Evolutionary conservation across 2,888 invertebrate genomes (phyloP), one percentile per base, ranked within the genome.

Genomic region (Neocrepidodera transversa): DNA sequence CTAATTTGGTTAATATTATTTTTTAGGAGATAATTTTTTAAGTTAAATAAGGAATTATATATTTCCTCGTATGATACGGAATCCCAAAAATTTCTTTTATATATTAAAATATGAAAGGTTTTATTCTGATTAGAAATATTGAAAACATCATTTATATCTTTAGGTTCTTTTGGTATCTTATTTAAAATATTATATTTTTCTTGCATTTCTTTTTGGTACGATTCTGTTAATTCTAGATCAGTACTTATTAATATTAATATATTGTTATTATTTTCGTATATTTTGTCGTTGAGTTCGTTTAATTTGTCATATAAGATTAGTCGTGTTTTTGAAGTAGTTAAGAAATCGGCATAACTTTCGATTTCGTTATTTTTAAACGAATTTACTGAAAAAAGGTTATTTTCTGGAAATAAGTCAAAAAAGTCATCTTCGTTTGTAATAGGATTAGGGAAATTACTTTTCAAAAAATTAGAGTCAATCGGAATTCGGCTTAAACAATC

Each of bases 401-500:
- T 16, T 38, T 38, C 17, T 7, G 38, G 38, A 17, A 17, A 38
- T 17, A 17, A 16, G 38, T 38, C 38, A 17, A 1, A 2, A 17
- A 16, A 17, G 4, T 38, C 17, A 10, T 38, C n/a, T n/a, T n/a
- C 38, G 10, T 6, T 38, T n/a, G n/a, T n/a, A n/a, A n/a, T n/a
- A n/a, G n/a, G n/a, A n/a, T n/a, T n/a, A n/a, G n/a, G n/a, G n/a
- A n/a, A n/a, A n/a, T 40, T 23, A 10, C 56, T 49, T n/a, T 38
- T 49, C n/a, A 16, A 8, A 2, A 17, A 8, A 7, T 38, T 38
- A 8, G 17, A 2, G 2, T 2, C 1, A 8, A 38, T 38, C 7
- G 38, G 38, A 16, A 38, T 38, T 38, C 56, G 17, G 28, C 50
- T 50, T 10, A 50, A 20, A 13, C 20, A n/a, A 23, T 57, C 57